Conservation (phyloP, 53 echinoderm and acorn worm genomes). For the Patiria pectinifera region DNA sequence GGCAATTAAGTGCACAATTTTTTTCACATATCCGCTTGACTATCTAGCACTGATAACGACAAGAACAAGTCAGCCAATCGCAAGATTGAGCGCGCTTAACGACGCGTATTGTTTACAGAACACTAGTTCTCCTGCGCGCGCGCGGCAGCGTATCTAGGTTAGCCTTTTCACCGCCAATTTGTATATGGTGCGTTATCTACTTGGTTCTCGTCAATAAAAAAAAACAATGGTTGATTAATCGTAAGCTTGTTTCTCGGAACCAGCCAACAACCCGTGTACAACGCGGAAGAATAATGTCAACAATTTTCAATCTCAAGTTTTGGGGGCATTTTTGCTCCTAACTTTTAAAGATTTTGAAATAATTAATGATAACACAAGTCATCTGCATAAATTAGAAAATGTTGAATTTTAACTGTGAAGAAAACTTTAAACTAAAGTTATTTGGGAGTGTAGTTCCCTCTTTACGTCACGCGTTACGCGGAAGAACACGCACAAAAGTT, state of each 20-base stretch:
- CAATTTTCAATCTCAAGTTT: neutral
- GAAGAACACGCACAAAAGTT: conserved; percentile 3
- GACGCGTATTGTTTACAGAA: neutral
- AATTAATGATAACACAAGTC: neutral
- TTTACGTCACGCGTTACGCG: neutral
- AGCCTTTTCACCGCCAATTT: conserved; percentile 11
- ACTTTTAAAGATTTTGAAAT: neutral
- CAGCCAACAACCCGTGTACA: neutral
- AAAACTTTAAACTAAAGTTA: neutral
- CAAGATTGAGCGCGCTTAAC: neutral
- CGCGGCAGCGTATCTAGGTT: neutral
- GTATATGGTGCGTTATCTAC: neutral
- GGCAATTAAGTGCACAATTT: too few relatives aligned
- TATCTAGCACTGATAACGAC: too few relatives aligned
- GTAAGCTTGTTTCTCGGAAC: too few relatives aligned
- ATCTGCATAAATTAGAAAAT: too few relatives aligned
- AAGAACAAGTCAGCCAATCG: neutral
- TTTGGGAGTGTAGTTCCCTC: neutral
- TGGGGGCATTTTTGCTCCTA: too few relatives aligned
- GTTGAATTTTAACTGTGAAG: too few relatives aligned
- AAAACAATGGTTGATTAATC: neutral
- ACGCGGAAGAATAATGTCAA: conserved; percentile 32
- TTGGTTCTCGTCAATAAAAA: neutral
- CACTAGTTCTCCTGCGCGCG: neutral
- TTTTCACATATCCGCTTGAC: too few relatives aligned